Evolutionary conservation across 1,140 invertebrate genomes (phyloP), one percentile per base, ranked within the genome.

Genomic region (Drosophila nikananu): DNA sequence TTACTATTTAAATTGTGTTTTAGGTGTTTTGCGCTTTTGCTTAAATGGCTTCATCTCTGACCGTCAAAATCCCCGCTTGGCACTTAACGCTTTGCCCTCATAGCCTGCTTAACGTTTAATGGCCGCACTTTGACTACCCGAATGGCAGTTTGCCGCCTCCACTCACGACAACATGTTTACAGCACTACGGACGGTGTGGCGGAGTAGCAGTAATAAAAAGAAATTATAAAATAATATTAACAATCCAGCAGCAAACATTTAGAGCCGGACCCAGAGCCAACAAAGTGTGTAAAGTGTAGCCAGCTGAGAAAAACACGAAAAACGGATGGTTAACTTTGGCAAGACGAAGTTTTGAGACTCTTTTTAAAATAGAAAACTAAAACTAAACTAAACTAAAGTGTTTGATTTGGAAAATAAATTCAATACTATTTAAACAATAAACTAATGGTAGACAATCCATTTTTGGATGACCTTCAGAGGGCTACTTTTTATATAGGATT

Each of bases 151-250:
- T 21, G 49, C 19, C 44, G 52, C 37, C 51, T 48, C 42, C 59
- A 17, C 66, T 49, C 73, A 37, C 19, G 75, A 77, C 73, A 77
- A 76, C 63, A 68, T 77, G 63, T 77, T 77, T 77, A 68, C 75
- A 77, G 42, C 75, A 49, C 52, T 12, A 19, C n/a, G n/a, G n/a
- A 5, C 17, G n/a, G 42, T 55, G 54, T 41, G 32, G 72, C 19
- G 49, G 65, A 63, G 60, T 72, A 51, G 48, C 46, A 59, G 76
- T 71, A 79, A 87, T 87, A 89, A 83, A 83, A 89, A 66, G 84
- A 87, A 87, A 90, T 87, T 87, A 89, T 87, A 90, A 81, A 90
- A 90, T 89, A 81, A 87, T 87, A 89, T 86, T 77, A 87, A 83
- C 83, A 77, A 80, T 80, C 84, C 58, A 59, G 81, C 67, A 86